Evolutionary conservation across 2,113 vertebrate genomes (phyloP).

Genomic region (Corvus cornix): DNA sequence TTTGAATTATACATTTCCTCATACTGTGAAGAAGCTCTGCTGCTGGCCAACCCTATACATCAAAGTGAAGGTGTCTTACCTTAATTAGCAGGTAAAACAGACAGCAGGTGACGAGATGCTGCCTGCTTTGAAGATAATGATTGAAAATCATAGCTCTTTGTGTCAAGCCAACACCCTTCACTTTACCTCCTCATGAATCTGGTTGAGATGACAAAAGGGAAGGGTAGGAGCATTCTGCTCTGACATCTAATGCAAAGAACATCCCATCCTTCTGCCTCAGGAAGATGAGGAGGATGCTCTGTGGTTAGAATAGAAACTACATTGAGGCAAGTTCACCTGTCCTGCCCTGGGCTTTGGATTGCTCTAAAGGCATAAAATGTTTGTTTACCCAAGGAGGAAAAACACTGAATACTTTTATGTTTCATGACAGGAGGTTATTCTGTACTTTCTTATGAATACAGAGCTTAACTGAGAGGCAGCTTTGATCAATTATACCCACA

Average conservation of each 20-base stretch:
- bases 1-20: conserved; percentile 55
- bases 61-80: conserved; percentile 18
- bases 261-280: background rate
- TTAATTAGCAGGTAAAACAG: conserved; percentile 56
- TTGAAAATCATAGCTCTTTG: conserved; percentile 4
- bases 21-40: conserved; percentile 6
- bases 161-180: background rate
- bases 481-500: background rate
- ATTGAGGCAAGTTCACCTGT: background rate
- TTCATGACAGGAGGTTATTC: background rate
- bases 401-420: background rate
- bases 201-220: background rate
- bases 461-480: background rate
- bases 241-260: background rate
- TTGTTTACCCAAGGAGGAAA: background rate
- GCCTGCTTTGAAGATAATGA: conserved; percentile 54
- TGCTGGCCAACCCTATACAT: conserved; percentile 40
- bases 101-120: conserved; percentile 15
- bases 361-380: background rate
- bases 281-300: background rate
- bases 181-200: conserved; percentile 12
- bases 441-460: background rate
- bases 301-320: background rate
- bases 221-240: background rate
- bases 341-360: background rate